These are phyloP conservation scores for Caenorhabditis zanzibari DNA, from an alignment of 2,888 invertebrate species.

Conservation along the genomic window DNA sequence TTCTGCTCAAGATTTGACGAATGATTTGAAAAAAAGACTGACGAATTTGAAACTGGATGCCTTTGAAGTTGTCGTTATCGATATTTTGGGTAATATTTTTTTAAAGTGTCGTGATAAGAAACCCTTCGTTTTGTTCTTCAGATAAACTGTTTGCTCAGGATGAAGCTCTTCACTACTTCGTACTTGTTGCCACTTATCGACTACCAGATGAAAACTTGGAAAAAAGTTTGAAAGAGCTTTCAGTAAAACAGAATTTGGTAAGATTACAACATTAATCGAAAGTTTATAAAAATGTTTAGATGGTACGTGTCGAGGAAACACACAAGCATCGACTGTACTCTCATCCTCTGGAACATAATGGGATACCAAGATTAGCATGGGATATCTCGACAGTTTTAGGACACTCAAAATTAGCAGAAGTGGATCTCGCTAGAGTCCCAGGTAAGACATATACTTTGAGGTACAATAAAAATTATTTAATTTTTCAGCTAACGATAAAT, in stretches of 20 bases:
- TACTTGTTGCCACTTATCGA: slow-evolving; percentile 43
- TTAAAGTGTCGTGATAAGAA: not conserved
- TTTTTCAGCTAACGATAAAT: slow-evolving; percentile 19
- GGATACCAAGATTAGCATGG: slow-evolving; percentile 54
- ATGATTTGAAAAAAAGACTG: slow-evolving; percentile 26
- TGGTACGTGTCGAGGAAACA: slow-evolving; percentile 24
- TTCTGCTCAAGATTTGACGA: slow-evolving; percentile 18
- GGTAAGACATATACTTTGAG: slow-evolving; percentile 2
- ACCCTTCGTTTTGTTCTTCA: not conserved
- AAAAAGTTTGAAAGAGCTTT: slow-evolving; percentile 41
- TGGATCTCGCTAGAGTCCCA: slow-evolving; percentile 1
- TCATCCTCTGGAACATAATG: slow-evolving; percentile 30
- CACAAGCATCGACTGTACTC: slow-evolving; percentile 46
- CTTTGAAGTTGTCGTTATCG: slow-evolving; percentile 23
- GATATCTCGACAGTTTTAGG: slow-evolving; percentile 51
- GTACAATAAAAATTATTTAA: not conserved
- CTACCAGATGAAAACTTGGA: slow-evolving; percentile 37
- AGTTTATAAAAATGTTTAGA: slow-evolving; percentile 3
- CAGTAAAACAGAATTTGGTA: slow-evolving; percentile 48
- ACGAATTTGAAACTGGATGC: slow-evolving; percentile 18
- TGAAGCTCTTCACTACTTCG: slow-evolving; percentile 57
- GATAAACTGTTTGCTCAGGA: slow-evolving; percentile 41
- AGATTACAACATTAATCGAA: too few relatives aligned
- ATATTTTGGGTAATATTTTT: slow-evolving; percentile 45
- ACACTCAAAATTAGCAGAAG: not conserved